phyloP scores from a whole-genome alignment of 2,888 invertebrate species.

The Cryptus armator region DNA sequence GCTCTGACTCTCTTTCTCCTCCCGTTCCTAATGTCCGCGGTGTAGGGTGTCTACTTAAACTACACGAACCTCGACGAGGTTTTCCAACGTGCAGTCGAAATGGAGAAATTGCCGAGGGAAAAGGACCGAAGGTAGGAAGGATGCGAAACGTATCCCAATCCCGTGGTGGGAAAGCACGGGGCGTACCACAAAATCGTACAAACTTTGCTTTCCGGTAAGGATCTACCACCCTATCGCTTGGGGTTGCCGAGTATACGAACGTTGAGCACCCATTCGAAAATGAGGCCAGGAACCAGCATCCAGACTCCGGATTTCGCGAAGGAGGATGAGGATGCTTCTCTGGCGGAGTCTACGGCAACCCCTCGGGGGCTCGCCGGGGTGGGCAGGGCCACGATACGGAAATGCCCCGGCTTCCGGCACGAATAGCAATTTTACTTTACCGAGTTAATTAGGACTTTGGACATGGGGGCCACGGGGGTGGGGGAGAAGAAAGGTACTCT shows the following conservation, averaged over 20 bases:
- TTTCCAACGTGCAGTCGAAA: not conserved
- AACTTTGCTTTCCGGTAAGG: slow-evolving; percentile 36
- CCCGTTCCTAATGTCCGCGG: too few relatives aligned
- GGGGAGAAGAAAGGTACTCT: not conserved
- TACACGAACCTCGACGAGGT: not conserved
- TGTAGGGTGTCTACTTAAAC: slow-evolving; percentile 4
- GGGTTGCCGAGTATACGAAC: slow-evolving; percentile 8
- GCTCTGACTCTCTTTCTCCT: too few relatives aligned
- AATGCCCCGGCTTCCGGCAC: slow-evolving; percentile 43
- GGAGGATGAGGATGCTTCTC: not conserved
- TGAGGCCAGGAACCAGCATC: slow-evolving; percentile 22
- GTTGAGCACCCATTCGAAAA: slow-evolving; percentile 25
- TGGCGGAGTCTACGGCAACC: slow-evolving; percentile 5
- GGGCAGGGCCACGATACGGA: slow-evolving; percentile 31
- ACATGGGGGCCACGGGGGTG: not conserved
- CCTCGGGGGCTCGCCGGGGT: not conserved
- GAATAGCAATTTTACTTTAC: slow-evolving; percentile 71
- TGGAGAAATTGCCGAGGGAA: slow-evolving; percentile 11
- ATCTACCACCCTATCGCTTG: slow-evolving; percentile 6
- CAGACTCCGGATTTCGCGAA: slow-evolving; percentile 4
- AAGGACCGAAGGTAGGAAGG: slow-evolving; percentile 6
- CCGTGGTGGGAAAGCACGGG: slow-evolving; percentile 1
- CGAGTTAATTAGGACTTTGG: slow-evolving; percentile 73
- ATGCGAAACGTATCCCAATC: slow-evolving; percentile 12
- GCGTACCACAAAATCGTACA: slow-evolving; percentile 35